Evolutionary conservation across 2,797 vertebrate genomes (phyloP).

Genomic region (Pyrrhura leucotis): DNA sequence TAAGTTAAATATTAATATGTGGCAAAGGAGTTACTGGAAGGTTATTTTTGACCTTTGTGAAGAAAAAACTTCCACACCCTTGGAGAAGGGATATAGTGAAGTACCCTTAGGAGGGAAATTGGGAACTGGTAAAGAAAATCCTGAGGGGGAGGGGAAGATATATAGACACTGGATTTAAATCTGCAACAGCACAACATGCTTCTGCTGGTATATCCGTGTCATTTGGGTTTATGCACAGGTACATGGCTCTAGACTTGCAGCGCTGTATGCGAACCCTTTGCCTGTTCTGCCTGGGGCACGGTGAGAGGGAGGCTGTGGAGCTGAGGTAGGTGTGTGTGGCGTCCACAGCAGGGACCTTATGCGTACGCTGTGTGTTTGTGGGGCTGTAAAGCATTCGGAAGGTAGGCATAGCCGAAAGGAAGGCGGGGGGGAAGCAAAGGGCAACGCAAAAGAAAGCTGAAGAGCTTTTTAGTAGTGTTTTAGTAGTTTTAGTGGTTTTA

Average conservation of each 20-base stretch:
- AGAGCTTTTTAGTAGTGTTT: not conserved
- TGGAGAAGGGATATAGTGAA: not conserved
- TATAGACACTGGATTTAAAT: not conserved
- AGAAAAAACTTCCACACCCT: not conserved
- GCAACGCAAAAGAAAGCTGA: not conserved
- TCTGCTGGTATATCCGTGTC: not conserved
- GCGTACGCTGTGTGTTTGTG: accelerated
- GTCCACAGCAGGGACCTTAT: not conserved
- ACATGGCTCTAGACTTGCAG: not conserved
- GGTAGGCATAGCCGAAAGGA: not conserved
- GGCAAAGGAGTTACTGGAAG: not conserved
- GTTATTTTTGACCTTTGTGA: not conserved
- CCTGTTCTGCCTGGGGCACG: accelerated
- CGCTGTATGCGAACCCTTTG: not conserved
- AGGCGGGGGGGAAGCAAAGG: not conserved
- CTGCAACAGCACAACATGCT: not conserved
- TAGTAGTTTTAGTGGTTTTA: not conserved
- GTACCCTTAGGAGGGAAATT: not conserved
- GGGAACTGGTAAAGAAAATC: not conserved
- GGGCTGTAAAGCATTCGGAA: not conserved
- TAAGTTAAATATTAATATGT: not conserved
- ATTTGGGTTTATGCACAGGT: not conserved
- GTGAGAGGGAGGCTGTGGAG: not conserved
- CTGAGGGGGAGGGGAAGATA: not conserved
- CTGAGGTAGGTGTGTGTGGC: accelerated